These are phyloP conservation scores for Chamaea fasciata DNA, from an alignment of 2,113 vertebrate genomes.

Conservation along the genomic window DNA sequence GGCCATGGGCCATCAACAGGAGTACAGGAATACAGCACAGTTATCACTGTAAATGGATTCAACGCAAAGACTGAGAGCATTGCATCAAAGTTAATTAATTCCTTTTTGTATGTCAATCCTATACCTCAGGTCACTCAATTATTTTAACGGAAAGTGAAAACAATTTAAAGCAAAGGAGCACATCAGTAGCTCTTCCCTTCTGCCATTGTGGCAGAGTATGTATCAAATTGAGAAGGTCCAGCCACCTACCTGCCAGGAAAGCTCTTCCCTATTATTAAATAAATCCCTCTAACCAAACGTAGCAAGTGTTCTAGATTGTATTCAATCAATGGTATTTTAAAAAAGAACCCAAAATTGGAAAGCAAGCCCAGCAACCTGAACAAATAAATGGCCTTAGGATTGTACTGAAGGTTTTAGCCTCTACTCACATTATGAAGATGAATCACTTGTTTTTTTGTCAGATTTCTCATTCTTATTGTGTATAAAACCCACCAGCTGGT, in stretches of 20 bases:
- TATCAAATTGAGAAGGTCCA: neutral
- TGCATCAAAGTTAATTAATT: neutral
- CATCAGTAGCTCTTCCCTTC: neutral
- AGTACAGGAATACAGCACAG: neutral
- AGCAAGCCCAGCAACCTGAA: neutral
- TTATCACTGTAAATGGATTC: neutral
- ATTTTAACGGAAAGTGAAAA: neutral
- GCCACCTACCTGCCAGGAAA: neutral
- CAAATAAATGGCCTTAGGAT: conserved; percentile 3
- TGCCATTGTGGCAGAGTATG: neutral
- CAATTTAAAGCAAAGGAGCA: neutral
- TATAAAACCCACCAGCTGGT: conserved; percentile 35
- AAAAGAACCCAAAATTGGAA: neutral
- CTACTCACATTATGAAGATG: conserved; percentile 6
- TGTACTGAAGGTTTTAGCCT: neutral
- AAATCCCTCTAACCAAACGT: neutral
- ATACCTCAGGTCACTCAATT: neutral
- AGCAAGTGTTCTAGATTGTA: neutral
- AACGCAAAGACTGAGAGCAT: fast-evolving
- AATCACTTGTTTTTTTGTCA: conserved; percentile 36
- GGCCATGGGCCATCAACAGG: neutral
- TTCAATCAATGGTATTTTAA: neutral
- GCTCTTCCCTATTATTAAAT: neutral
- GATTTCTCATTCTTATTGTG: conserved; percentile 2
- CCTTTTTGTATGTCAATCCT: neutral